Evolutionary conservation across 2,888 invertebrate genomes (phyloP).

Genomic region (Tuta absoluta): DNA sequence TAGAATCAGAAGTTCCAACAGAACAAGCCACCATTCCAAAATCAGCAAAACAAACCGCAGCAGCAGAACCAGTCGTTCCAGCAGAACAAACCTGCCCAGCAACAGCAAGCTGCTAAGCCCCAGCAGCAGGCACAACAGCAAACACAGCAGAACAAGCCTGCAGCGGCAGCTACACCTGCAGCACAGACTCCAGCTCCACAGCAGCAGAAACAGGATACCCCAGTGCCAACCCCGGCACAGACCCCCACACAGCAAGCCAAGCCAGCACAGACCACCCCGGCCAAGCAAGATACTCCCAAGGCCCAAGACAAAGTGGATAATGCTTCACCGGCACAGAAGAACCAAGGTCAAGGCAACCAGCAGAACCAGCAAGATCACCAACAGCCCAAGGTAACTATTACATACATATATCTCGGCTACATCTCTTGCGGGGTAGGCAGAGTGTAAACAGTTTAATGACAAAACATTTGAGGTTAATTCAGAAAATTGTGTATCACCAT

Average conservation of each 20-base stretch:
- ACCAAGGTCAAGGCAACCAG: conserved; percentile 20
- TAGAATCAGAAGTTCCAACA: conserved; percentile 15
- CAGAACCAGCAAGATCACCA: conserved; percentile 26
- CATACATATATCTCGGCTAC: too few species aligned
- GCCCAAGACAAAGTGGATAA: conserved; percentile 27
- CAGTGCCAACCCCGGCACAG: conserved; percentile 1
- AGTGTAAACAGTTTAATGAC: too few species aligned
- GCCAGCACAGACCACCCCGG: conserved; percentile 23
- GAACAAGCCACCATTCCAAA: conserved; percentile 32
- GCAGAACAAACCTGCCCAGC: conserved; percentile 32
- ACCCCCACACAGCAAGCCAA: conserved; percentile 26
- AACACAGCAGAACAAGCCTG: conserved; percentile 35
- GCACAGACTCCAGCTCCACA: conserved; percentile 40
- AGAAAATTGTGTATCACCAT: too few species aligned
- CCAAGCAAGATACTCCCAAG: conserved; percentile 23
- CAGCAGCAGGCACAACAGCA: conserved; percentile 41
- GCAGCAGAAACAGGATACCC: conserved; percentile 36
- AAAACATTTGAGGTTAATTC: too few species aligned
- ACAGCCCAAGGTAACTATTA: conserved; percentile 11
- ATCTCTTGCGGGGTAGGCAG: too few species aligned
- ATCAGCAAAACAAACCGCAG: conserved; percentile 38
- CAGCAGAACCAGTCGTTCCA: conserved; percentile 33
- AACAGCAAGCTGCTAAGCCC: conserved; percentile 36
- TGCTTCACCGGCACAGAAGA: conserved; percentile 22
- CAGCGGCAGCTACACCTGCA: conserved; percentile 28